Evolutionary conservation across 2,888 invertebrate species (phyloP), one percentile per base, ranked within the genome.

Genomic region (Timema podura): DNA sequence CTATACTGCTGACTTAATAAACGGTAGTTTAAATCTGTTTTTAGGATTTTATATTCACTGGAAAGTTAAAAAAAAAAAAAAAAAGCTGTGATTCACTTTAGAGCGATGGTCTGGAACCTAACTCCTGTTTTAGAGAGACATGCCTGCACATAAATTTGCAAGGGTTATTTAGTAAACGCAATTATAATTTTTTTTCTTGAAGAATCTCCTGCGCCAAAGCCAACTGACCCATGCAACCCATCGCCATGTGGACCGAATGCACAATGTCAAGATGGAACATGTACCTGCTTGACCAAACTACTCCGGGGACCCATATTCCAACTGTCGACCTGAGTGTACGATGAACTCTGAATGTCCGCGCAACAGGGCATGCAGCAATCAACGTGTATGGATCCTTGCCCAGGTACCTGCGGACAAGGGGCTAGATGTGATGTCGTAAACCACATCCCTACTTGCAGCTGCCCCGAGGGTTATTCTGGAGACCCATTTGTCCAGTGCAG

Each of bases 311-410:
- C 91, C 94, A 64, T 75, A 78, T 48, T 89, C 89, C 13, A 86
- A 86, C 72, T 93, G 93, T 78, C 85, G 86, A 73, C 92, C 93
- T 0, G 92, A 93, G 81, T 92, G 92, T 79, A 84, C 89, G 30
- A 86, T 88, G 74, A 92, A 87, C 77, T 87, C 89, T 10, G 91
- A 91, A 77, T 91, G 91, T 79, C 80, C 87, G 5, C 84, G 85
- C 65, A 85, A 89, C 77, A 86, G 86, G 77, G 89, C 91, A 45
- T 92, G 93, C 78, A 87, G 89, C 30, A 89, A 89, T 77, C 87
- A 89, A 76, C 89, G 89, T 92, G 92, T 79, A 83, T 83, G 72
- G 90, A 92, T 80, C 91, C 92, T 68, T 85, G 86, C 75, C 82
- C 84, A 5, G 85, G 85, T 45, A 82, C 83, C 57, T 87, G 87